phyloP scores from a whole-genome alignment of 2,797 vertebrate species.

The Tarsius wallacei region DNA sequence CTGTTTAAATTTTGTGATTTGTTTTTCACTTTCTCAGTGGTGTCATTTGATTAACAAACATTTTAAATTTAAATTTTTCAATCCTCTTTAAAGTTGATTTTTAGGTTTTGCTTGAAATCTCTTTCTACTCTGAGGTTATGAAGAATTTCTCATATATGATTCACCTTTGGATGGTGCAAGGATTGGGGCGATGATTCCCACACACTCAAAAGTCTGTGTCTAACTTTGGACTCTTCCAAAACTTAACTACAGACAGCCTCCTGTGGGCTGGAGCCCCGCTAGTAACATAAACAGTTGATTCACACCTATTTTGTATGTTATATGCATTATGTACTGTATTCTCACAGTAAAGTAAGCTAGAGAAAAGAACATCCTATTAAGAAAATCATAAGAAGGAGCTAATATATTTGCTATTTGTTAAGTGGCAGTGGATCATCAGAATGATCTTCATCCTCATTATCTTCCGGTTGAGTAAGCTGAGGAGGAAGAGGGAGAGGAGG shows the following conservation, averaged over 20 bases:
- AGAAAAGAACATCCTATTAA: background rate
- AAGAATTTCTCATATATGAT: background rate
- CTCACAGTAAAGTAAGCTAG: background rate
- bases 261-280: background rate
- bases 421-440: background rate
- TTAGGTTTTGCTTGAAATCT: slow-evolving; percentile 50
- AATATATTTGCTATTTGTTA: background rate
- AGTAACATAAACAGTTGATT: background rate
- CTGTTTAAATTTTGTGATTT: background rate
- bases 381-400: background rate
- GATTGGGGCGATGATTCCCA: background rate
- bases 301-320: background rate
- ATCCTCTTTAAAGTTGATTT: slow-evolving; percentile 54
- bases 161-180: background rate
- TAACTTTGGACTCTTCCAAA: background rate
- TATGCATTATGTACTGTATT: background rate
- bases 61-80: slow-evolving; percentile 33
- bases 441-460: background rate
- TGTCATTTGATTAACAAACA: background rate
- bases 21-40: background rate
- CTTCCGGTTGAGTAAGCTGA: background rate
- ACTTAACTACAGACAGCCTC: background rate
- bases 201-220: background rate
- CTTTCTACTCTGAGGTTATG: background rate
- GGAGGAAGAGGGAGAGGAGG: background rate